Evolutionary conservation across 2,888 invertebrate genomes (phyloP), one percentile per base, ranked within the genome.

Genomic region (Mongoloraphidia duomilia): DNA sequence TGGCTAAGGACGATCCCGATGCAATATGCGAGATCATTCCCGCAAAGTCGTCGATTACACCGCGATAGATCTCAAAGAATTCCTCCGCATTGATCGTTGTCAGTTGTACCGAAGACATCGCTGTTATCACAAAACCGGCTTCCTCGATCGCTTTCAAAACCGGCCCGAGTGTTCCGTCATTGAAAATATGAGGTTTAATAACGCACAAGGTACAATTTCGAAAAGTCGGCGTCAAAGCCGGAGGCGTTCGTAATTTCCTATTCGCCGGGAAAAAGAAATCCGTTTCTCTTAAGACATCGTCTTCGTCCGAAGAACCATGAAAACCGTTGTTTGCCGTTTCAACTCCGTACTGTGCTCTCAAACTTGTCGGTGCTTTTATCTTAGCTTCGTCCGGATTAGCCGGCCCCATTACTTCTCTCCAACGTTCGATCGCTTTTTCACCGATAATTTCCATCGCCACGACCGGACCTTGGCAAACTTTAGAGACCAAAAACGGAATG

Each of bases 41-140:
- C 79, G 87, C 61, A 49, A 68, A 67, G 57, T 90, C 88, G 1
- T 80, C 78, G 37, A 89, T 75, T 46, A 91, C 86, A 2, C 91
- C 92, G 64, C 89, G 89, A 65, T 95, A 95, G 4, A 94, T 84
- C 69, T 94, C 93, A 61, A 85, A 80, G 68, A 94, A 94, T 64
- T 94, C 92, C 58, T 89, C 87, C 6, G 90, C 89, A 64, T 91
- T 87, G 1, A 82, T 76, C 53, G 80, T 80, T 58, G 85, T 87
- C 58, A 95, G 72, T 52, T 81, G 72, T 56, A 84, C 78, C 77
- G 88, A 82, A 65, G 85, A 82, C 52, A 93, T 70, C 0, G 87
- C 90, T 0, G 84, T 81, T 41, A 95, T 77, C 42, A 76, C 72
- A 60, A 86, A 94, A 2, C 84, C 82, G 49, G 79, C 78, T n/a